phyloP scores from a whole-genome alignment of 2,113 vertebrate species.

The Excalfactoria chinensis region DNA sequence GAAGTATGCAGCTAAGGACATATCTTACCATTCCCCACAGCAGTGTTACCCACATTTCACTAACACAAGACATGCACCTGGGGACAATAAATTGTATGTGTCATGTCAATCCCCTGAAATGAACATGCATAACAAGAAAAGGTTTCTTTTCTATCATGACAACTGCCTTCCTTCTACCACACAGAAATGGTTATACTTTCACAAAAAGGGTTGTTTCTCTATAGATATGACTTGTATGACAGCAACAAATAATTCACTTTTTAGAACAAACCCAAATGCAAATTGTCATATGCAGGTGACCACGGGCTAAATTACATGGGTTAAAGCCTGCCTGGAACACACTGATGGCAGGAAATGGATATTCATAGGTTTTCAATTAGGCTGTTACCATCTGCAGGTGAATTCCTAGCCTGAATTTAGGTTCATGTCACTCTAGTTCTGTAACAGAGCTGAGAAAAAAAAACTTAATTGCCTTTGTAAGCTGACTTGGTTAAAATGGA shows the following conservation, averaged over 20 bases:
- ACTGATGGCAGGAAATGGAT: not conserved
- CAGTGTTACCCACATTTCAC: not conserved
- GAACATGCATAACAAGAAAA: fast-evolving
- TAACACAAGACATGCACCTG: not conserved
- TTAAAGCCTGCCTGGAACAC: not conserved
- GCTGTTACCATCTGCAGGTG: not conserved
- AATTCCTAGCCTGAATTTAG: not conserved
- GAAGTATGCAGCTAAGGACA: not conserved
- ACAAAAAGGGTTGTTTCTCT: not conserved
- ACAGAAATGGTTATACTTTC: not conserved
- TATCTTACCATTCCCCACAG: fast-evolving
- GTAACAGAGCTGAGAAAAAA: not conserved
- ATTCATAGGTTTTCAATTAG: not conserved
- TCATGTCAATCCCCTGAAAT: not conserved
- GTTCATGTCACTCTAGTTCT: not conserved
- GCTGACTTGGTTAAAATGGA: not conserved
- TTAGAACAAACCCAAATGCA: not conserved
- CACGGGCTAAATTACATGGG: fast-evolving
- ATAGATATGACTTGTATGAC: not conserved
- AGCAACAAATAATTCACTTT: not conserved
- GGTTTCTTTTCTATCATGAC: not conserved
- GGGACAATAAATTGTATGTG: not conserved
- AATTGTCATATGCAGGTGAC: not conserved
- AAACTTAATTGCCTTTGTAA: not conserved
- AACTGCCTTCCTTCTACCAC: not conserved